Base-by-base conservation (phyloP, 2,797 vertebrate genomes). In the Rhynchotus rufescens region DNA sequence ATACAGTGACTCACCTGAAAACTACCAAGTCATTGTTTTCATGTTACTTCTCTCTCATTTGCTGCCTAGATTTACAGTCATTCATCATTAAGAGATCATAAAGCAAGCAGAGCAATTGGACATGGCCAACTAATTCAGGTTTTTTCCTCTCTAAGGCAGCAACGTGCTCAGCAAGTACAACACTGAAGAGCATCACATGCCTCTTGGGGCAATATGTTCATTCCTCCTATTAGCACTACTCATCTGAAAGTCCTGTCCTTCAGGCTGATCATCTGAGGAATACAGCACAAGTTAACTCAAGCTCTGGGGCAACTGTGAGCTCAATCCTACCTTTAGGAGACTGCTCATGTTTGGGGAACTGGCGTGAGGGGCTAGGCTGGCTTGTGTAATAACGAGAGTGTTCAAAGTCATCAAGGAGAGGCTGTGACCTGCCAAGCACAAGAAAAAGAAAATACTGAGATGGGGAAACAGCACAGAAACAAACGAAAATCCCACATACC, bases 271-370 rank as follows among this genome's bases (percentile, higher is more conserved):
- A 47, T 52, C 9, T 75, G 20, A 81, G 67, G 34, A 59, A 44
- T 81, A 57, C 12, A 73, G 23, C 49, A n/a, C 47, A 59, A 11
- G 79, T 4, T 4, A 71, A 68, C 12, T 10, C 11, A 38, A 9
- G 16, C 4, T 30, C 51, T 68, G n/a, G 26, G 42, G 51, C 59
- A 83, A 34, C 61, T 23, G 42, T 3, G 9, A 30, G 19, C 26
- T 19, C 4, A 32, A 28, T 40, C 94, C 84, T 96, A 98, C 98
- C 98, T 98, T 97, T 98, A 86, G 97, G 97, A 93, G 97, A 97
- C 44, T 96, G 91, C 36, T 98, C 97, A 25, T 96, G 66, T 88
- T 56, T 98, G 82, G 97, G 86, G 44, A 76, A 84, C 34, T 96
- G 96, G 66, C 95, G 95, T 10, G 95, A 80, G 15, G 97, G 90